Evolutionary conservation across 2,888 invertebrate genomes (phyloP).

Genomic region (Drosophila niveifrons): DNA sequence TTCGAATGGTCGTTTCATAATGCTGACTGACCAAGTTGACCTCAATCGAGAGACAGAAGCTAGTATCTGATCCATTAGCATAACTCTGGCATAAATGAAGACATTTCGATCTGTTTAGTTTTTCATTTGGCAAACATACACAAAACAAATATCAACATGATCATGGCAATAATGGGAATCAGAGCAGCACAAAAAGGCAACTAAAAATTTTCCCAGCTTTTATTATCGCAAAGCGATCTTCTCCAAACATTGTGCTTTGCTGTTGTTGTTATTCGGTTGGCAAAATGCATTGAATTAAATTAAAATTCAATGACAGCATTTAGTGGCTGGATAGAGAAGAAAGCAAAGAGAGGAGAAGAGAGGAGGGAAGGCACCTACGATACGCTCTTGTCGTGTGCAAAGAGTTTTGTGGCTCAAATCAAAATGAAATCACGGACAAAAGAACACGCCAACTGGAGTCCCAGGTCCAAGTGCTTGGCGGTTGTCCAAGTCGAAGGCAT

Average conservation of each 20-base stretch:
- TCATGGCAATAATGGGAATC: slow-evolving; percentile 77
- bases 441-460: slow-evolving; percentile 65
- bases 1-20: background rate
- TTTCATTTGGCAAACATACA: slow-evolving; percentile 24
- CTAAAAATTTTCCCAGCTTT: slow-evolving; percentile 76
- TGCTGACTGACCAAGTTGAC: slow-evolving; percentile 14
- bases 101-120: slow-evolving; percentile 57
- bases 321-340: slow-evolving; percentile 15
- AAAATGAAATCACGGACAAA: slow-evolving; percentile 76
- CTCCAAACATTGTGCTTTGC: slow-evolving; percentile 55
- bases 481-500: slow-evolving; percentile 61
- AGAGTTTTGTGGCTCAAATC: slow-evolving; percentile 68
- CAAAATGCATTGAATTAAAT: slow-evolving; percentile 75
- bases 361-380: slow-evolving; percentile 62
- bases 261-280: slow-evolving; percentile 35
- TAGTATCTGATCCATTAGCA: slow-evolving; percentile 69
- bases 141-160: slow-evolving; percentile 62
- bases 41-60: slow-evolving; percentile 19
- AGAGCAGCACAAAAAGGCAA: slow-evolving; percentile 73
- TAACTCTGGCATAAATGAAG: slow-evolving; percentile 77
- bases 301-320: slow-evolving; percentile 75
- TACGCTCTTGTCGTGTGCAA: slow-evolving; percentile 74
- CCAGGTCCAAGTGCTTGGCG: slow-evolving; percentile 53
- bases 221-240: slow-evolving; percentile 72
- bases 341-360: background rate